A percentile compares a stretch with the other conserved stretches of the same genome.
Evolutionary conservation across 2,113 vertebrate genomes (phyloP).

Genomic region (Poeciliopsis retropinna): DNA sequence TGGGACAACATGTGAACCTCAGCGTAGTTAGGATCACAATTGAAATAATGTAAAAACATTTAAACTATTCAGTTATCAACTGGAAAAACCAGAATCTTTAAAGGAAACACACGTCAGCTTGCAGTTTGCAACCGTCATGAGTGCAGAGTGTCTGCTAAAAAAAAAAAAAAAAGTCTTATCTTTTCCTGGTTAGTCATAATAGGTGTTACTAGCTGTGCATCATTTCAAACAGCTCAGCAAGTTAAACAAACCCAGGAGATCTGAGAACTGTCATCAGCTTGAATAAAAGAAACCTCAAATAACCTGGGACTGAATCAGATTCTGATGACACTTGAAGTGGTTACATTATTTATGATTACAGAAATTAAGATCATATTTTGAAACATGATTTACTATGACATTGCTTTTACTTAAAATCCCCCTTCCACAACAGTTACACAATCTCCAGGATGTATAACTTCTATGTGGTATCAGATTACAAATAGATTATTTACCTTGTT

Average conservation of each 20-base stretch:
- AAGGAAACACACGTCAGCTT: not conserved
- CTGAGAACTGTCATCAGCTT: not conserved
- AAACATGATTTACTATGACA: slow-evolving; percentile 2
- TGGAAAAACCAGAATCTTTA: not conserved
- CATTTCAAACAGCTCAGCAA: slow-evolving; percentile 1
- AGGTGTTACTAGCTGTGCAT: not conserved
- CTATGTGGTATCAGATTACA: slow-evolving; percentile 20
- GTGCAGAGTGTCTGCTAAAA: not conserved
- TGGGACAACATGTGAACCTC: not conserved
- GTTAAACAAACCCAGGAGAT: not conserved
- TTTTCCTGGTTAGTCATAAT: slow-evolving; percentile 13
- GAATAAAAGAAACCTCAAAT: slow-evolving; percentile 12
- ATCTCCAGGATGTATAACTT: slow-evolving; percentile 20
- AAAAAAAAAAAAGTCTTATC: not conserved
- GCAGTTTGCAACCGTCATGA: not conserved
- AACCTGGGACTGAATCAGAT: slow-evolving; percentile 1
- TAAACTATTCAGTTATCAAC: not conserved
- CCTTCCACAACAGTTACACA: slow-evolving; percentile 28
- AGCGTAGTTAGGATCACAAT: not conserved
- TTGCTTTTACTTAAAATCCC: not conserved
- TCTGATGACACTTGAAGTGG: not conserved
- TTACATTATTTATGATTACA: not conserved
- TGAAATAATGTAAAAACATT: not conserved
- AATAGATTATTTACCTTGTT: slow-evolving; percentile 18
- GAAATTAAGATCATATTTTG: not conserved